phyloP scores from a whole-genome alignment of 2,888 invertebrate genomes.

The Cacoxenus indagator region DNA sequence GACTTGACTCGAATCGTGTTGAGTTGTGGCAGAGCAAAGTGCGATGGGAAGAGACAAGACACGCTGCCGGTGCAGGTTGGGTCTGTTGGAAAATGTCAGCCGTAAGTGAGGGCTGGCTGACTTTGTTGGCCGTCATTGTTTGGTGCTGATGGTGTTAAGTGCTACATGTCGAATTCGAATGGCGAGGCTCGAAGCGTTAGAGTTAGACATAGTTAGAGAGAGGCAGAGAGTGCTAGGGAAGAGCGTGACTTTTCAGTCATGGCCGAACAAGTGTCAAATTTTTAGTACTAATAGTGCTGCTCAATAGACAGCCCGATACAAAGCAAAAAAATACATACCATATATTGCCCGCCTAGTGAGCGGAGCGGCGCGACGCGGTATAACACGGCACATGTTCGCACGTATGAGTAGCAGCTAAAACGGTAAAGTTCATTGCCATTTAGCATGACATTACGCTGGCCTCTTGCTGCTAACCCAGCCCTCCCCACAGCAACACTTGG shows the following conservation, averaged over 20 bases:
- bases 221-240: no score
- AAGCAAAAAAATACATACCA: background rate
- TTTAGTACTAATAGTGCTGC: constrained; percentile 28
- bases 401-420: constrained; percentile 31
- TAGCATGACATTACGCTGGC: constrained; percentile 39
- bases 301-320: background rate
- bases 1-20: no score
- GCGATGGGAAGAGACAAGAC: no score
- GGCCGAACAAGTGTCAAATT: constrained; percentile 56
- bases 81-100: background rate
- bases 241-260: constrained; percentile 53
- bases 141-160: constrained; percentile 62
- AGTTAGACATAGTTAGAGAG: no score
- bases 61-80: background rate
- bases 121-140: constrained; percentile 50
- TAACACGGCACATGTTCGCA: constrained; percentile 29
- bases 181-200: constrained; percentile 30
- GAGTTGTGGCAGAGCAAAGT: no score
- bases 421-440: constrained; percentile 67
- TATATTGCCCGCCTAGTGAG: no score
- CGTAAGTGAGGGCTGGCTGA: background rate
- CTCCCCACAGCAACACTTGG: background rate
- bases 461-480: background rate
- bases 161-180: constrained; percentile 60
- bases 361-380: constrained; percentile 32